Percentiles rank a stretch among this genome's conserved stretches.
These are phyloP conservation scores for Caenorhabditis sp. DNA, from an alignment of 2,888 invertebrate genomes.

Conservation along the genomic window DNA sequence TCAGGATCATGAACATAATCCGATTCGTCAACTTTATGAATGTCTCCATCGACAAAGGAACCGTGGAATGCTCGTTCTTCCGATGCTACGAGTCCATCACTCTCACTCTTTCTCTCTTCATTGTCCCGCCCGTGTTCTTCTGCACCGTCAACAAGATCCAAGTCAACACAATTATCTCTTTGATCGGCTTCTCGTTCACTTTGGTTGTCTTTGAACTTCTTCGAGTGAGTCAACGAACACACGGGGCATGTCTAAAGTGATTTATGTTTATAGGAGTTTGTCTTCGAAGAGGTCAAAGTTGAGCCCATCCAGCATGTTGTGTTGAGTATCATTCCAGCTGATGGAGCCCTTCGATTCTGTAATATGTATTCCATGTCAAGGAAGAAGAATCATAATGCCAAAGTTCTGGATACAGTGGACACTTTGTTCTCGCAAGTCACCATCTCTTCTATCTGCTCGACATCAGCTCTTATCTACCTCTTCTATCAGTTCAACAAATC, in stretches of 20 bases:
- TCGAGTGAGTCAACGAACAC: conserved; percentile 18
- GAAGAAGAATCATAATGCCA: conserved; percentile 55
- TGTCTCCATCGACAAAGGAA: conserved; percentile 51
- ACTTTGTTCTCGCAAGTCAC: conserved; percentile 58
- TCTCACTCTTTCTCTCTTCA: conserved; percentile 47
- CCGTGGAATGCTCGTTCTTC: conserved; percentile 56
- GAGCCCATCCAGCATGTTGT: conserved; percentile 45
- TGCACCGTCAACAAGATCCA: conserved; percentile 52
- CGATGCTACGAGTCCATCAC: conserved; percentile 50
- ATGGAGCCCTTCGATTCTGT: conserved; percentile 57
- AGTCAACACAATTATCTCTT: conserved; percentile 54
- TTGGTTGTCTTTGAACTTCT: conserved; percentile 47
- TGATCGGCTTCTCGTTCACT: conserved; percentile 52
- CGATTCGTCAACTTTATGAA: conserved; percentile 48
- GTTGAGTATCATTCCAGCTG: conserved; percentile 54
- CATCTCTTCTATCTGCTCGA: conserved; percentile 46
- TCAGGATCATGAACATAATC: conserved; percentile 45
- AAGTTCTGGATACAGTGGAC: conserved; percentile 59
- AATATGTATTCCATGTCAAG: conserved; percentile 48
- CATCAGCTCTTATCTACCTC: conserved; percentile 20
- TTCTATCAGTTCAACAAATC: conserved; percentile 28
- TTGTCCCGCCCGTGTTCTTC: conserved; percentile 55
- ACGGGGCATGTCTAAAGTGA: neutral
- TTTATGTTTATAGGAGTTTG: conserved; percentile 39
- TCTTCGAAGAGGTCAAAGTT: conserved; percentile 26